Evolutionary conservation across 2,888 invertebrate species (phyloP).

Genomic region (Cyclophora punctaria): DNA sequence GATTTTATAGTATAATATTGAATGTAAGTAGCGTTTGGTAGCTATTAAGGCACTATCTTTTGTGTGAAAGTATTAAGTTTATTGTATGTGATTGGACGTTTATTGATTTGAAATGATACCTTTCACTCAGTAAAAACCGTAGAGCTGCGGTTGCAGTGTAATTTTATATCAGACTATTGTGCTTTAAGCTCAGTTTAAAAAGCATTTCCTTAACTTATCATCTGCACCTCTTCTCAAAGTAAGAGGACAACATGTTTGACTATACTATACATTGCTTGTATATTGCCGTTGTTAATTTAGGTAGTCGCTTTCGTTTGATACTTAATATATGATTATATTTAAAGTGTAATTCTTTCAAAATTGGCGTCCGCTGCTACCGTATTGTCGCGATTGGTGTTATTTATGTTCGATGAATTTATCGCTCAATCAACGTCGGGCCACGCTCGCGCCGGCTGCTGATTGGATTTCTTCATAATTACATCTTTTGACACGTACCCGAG

Average conservation of each 20-base stretch:
- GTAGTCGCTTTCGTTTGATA: no score
- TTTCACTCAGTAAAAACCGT: no score
- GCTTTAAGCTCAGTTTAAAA: conserved; percentile 1
- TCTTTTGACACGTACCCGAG: conserved; percentile 73
- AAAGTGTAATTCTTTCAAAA: conserved; percentile 16
- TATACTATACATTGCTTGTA: no score
- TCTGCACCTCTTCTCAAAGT: no score
- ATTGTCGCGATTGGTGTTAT: conserved; percentile 63
- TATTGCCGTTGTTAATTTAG: no score
- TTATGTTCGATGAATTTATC: conserved; percentile 70
- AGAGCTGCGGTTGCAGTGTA: no score
- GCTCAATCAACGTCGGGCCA: conserved; percentile 60
- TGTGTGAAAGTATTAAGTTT: conserved; percentile 12
- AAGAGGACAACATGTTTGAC: no score
- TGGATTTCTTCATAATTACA: conserved; percentile 75
- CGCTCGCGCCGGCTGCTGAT: conserved; percentile 61
- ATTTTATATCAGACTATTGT: conserved; percentile 6
- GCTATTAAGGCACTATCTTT: not conserved
- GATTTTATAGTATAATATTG: conserved; percentile 15
- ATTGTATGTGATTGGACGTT: conserved; percentile 8
- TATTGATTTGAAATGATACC: not conserved
- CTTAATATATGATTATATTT: no score
- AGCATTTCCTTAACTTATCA: no score
- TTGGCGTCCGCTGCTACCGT: conserved; percentile 54
- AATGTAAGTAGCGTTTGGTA: conserved; percentile 7